These are phyloP conservation scores for Stichopus horrens DNA, from an alignment of 53 echinoderm and acorn worm species.

Conservation along the genomic window DNA sequence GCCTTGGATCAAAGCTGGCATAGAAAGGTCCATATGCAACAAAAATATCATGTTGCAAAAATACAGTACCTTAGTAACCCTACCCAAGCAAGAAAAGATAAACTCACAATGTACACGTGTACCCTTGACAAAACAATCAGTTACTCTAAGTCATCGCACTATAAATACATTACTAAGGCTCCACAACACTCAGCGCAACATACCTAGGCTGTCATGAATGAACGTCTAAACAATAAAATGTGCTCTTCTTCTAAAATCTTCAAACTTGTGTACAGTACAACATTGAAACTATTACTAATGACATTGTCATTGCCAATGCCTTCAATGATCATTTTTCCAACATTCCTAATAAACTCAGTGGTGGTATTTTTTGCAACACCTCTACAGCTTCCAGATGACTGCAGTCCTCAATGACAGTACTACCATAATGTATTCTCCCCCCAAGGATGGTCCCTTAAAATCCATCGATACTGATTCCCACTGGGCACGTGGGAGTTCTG, in stretches of 20 bases:
- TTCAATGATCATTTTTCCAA: background rate
- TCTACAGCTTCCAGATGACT: too few species aligned
- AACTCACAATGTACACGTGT: background rate
- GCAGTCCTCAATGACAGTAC: too few species aligned
- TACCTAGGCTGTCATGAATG: background rate
- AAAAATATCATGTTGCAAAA: background rate
- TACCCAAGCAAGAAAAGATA: background rate
- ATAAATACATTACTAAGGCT: background rate
- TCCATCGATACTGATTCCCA: constrained; percentile 41
- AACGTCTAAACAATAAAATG: background rate
- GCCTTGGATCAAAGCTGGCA: too few species aligned
- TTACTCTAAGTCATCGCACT: background rate
- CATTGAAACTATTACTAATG: background rate
- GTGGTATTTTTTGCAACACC: background rate
- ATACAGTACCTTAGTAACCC: background rate
- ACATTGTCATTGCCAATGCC: background rate
- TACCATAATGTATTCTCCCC: too few species aligned
- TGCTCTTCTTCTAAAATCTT: background rate
- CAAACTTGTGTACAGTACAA: background rate
- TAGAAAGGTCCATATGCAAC: too few species aligned
- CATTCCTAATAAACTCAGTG: background rate
- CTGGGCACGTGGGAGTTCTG: constrained; percentile 7
- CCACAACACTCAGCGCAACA: background rate
- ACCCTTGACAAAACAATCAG: background rate
- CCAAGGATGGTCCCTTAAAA: constrained; percentile 43